phyloP scores from a whole-genome alignment of 1,140 invertebrate genomes.

The Lasaia peninsularis region DNA sequence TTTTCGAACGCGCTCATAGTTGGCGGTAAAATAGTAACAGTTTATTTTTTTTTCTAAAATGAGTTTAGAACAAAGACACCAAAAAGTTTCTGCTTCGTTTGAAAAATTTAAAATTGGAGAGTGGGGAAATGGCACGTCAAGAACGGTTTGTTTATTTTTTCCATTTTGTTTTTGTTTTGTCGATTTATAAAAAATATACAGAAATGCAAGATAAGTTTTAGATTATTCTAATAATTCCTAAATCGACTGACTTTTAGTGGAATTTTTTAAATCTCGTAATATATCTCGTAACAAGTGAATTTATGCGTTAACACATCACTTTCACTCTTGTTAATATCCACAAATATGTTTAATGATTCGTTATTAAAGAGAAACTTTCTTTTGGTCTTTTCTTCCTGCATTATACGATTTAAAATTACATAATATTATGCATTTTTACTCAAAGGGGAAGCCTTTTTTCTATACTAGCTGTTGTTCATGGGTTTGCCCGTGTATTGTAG shows the following conservation, averaged over 20 bases:
- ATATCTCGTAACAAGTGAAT: slow-evolving; percentile 9
- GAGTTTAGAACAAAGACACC: slow-evolving; percentile 66
- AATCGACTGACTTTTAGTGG: neutral
- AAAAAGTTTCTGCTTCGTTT: slow-evolving; percentile 68
- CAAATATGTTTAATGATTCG: slow-evolving; percentile 20
- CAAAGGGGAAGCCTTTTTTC: too few relatives aligned
- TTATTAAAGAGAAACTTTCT: slow-evolving; percentile 19
- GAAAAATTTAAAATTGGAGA: slow-evolving; percentile 66
- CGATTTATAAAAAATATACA: neutral
- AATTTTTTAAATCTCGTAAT: neutral
- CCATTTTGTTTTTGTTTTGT: slow-evolving; percentile 21
- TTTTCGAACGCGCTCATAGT: slow-evolving; percentile 35
- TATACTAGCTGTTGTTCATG: too few relatives aligned
- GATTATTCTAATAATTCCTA: neutral
- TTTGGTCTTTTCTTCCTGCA: slow-evolving; percentile 10
- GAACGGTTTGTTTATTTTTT: slow-evolving; percentile 47
- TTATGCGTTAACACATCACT: slow-evolving; percentile 17
- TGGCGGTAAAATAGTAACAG: slow-evolving; percentile 46
- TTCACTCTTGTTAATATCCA: slow-evolving; percentile 34
- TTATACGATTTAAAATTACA: neutral
- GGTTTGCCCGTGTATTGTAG: too few relatives aligned
- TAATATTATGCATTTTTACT: too few relatives aligned
- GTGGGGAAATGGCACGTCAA: slow-evolving; percentile 51
- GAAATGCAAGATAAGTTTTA: neutral
- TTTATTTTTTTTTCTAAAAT: slow-evolving; percentile 47